phyloP scores from a whole-genome alignment of 2,113 vertebrate species.

The Colaptes auratus region DNA sequence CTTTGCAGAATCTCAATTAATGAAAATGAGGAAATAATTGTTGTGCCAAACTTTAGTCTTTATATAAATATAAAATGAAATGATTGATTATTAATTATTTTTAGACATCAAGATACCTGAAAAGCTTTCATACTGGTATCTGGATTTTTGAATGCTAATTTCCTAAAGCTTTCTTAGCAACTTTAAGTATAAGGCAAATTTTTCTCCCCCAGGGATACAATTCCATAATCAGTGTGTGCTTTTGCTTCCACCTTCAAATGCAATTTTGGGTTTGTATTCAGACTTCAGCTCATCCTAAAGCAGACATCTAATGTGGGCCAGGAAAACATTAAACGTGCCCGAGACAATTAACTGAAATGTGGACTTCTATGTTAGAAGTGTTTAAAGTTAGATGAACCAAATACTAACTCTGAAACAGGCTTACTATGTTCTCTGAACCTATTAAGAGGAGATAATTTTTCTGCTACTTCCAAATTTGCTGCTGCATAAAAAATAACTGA shows the following conservation, averaged over 20 bases:
- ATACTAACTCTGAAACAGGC: not conserved
- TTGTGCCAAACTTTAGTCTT: not conserved
- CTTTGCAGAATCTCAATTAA: not conserved
- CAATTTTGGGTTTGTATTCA: not conserved
- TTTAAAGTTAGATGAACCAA: not conserved
- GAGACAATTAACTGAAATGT: not conserved
- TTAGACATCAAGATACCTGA: not conserved
- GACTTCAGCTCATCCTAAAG: not conserved
- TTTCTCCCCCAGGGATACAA: not conserved
- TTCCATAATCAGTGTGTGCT: not conserved
- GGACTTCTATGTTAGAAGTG: not conserved
- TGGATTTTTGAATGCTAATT: not conserved
- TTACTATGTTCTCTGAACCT: not conserved
- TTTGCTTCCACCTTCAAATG: not conserved
- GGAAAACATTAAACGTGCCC: not conserved
- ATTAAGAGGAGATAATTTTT: not conserved
- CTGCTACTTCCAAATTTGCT: not conserved
- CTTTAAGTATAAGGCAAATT: not conserved
- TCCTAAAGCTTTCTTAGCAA: not conserved
- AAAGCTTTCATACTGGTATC: not conserved
- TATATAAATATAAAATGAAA: not conserved
- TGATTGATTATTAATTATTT: not conserved
- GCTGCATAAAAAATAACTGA: not conserved
- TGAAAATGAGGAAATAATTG: not conserved
- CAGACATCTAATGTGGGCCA: not conserved